Evolutionary conservation across 23 tunicate genomes (phyloP).

Genomic region (Trididemnum clinides): DNA sequence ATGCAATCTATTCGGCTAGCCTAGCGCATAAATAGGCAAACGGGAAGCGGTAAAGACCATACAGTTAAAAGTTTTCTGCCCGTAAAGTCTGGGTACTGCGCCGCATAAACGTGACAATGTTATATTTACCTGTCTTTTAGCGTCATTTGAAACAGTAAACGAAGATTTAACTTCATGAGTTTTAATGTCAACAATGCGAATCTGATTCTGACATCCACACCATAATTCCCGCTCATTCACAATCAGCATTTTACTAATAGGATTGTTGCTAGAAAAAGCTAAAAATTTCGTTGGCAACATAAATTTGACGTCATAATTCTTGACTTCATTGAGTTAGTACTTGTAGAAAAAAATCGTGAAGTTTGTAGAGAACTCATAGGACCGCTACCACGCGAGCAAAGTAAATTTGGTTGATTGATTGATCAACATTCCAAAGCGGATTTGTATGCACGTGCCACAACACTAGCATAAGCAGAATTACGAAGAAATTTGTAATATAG

Average conservation of each 20-base stretch:
- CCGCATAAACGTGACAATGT: not conserved
- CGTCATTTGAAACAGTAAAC: constrained; percentile 66
- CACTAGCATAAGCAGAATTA: too few relatives aligned
- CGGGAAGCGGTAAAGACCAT: not conserved
- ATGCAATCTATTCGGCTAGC: too few relatives aligned
- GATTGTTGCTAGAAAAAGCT: constrained; percentile 61
- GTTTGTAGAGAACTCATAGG: too few relatives aligned
- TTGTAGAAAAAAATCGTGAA: too few relatives aligned
- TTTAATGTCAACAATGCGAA: constrained; percentile 65
- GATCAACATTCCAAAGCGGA: too few relatives aligned
- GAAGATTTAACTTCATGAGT: constrained; percentile 25
- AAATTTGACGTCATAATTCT: not conserved
- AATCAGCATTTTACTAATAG: constrained; percentile 84
- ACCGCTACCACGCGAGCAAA: too few relatives aligned
- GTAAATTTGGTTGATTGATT: too few relatives aligned
- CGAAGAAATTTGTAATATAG: too few relatives aligned
- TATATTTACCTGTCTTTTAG: constrained; percentile 70
- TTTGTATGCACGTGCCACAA: too few relatives aligned
- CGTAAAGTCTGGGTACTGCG: not conserved
- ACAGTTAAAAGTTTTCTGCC: not conserved
- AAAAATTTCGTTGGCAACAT: not conserved
- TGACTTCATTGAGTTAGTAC: too few relatives aligned
- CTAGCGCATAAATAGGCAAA: too few relatives aligned
- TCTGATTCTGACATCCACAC: constrained; percentile 95
- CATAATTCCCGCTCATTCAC: constrained; percentile 77